Percentiles rank a stretch among this genome's conserved stretches.
These are phyloP conservation scores for Coreius guichenoti DNA, from an alignment of 2,797 vertebrate species.

Conservation along the genomic window DNA sequence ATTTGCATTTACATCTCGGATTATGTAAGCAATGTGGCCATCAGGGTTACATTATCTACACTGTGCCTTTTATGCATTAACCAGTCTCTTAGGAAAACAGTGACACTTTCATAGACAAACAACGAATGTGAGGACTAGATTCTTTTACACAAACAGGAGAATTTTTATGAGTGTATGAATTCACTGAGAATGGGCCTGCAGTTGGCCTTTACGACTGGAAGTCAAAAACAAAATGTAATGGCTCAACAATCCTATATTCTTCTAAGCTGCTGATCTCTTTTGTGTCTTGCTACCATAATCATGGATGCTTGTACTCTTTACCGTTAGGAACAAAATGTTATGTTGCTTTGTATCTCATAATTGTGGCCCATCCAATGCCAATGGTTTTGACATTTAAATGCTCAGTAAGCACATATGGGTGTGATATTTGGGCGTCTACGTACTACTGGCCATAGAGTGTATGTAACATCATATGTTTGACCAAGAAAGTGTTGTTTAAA, in stretches of 20 bases:
- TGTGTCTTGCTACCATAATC: not conserved
- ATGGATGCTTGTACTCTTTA: not conserved
- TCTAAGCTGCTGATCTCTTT: not conserved
- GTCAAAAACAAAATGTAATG: not conserved
- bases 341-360: not conserved
- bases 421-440: not conserved
- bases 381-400: slow-evolving; percentile 3
- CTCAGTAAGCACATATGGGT: not conserved
- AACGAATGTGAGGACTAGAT: not conserved
- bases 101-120: slow-evolving; percentile 5
- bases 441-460: not conserved
- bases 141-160: not conserved
- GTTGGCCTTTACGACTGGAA: not conserved
- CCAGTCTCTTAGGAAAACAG: not conserved
- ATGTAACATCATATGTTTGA: not conserved
- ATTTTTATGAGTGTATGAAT: not conserved
- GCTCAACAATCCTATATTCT: not conserved
- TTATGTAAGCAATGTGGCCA: not conserved
- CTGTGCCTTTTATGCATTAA: not conserved
- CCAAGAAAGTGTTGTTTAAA: slow-evolving; percentile 2
- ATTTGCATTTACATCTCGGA: not conserved
- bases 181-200: not conserved
- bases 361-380: not conserved
- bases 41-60: not conserved
- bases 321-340: not conserved